Percentiles rank a stretch among this genome's conserved stretches.
Conservation (phyloP, 2,888 invertebrate genomes). For the Alsophila aescularia region DNA sequence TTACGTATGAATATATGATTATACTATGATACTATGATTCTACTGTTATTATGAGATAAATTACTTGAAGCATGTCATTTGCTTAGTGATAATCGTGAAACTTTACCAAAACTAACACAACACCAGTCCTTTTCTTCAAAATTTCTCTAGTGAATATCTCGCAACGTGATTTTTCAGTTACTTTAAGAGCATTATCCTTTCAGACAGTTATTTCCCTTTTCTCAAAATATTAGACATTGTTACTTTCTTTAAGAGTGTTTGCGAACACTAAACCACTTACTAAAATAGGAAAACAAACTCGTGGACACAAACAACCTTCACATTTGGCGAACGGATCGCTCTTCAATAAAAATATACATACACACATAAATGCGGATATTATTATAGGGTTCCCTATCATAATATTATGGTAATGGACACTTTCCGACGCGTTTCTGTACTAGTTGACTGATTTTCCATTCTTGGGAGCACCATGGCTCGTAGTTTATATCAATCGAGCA, state of each 20-base stretch:
- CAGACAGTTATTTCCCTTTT: too few species aligned
- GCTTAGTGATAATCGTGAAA: too few species aligned
- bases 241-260: constrained; percentile 8
- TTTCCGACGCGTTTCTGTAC: constrained; percentile 55
- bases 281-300: constrained; percentile 23
- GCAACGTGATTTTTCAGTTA: too few species aligned
- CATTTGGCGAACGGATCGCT: constrained; percentile 30
- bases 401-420: constrained; percentile 62
- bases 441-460: constrained; percentile 60
- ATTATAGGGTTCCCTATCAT: constrained; percentile 49
- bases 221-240: neutral
- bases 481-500: neutral
- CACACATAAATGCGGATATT: constrained; percentile 27
- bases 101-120: too few species aligned
- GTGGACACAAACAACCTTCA: constrained; percentile 21
- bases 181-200: too few species aligned
- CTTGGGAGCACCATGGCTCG: constrained; percentile 33
- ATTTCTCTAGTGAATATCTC: too few species aligned
- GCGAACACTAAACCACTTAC: constrained; percentile 26
- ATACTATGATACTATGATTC: too few species aligned
- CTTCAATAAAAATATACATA: constrained; percentile 36
- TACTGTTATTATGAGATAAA: too few species aligned
- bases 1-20: too few species aligned
- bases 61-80: too few species aligned
- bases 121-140: too few species aligned